Percentiles rank a stretch among this genome's conserved stretches.
Evolutionary conservation across 2,113 vertebrate species (phyloP).

Genomic region (Struthidea cinerea): DNA sequence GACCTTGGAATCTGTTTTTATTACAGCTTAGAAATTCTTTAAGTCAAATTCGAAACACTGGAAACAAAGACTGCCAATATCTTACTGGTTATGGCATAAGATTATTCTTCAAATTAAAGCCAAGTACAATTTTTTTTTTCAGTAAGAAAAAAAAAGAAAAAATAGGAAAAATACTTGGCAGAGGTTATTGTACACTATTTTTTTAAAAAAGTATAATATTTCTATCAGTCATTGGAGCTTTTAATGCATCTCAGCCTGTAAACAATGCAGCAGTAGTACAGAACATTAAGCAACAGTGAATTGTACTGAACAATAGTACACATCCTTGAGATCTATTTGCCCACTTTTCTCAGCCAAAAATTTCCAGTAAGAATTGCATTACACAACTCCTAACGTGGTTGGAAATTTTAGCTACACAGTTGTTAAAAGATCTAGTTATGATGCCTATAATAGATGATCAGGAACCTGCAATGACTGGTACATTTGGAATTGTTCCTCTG

Average conservation of each 20-base stretch:
- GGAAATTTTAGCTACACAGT: neutral
- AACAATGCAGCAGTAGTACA: neutral
- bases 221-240: neutral
- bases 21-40: neutral
- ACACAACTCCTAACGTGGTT: neutral
- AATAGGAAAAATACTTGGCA: neutral
- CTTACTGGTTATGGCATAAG: neutral
- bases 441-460: neutral
- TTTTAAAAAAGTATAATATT: neutral
- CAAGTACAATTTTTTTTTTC: no score
- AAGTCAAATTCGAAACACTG: neutral
- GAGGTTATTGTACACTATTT: neutral
- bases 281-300: neutral
- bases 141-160: neutral
- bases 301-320: neutral
- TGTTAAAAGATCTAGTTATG: neutral
- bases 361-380: neutral
- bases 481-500: neutral
- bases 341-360: neutral
- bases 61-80: neutral
- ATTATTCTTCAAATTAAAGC: neutral
- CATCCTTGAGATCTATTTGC: accelerated
- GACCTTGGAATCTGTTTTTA: neutral
- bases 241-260: neutral
- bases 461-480: neutral